phyloP scores from a whole-genome alignment of 2,888 invertebrate genomes.

The Xylota segnis region DNA sequence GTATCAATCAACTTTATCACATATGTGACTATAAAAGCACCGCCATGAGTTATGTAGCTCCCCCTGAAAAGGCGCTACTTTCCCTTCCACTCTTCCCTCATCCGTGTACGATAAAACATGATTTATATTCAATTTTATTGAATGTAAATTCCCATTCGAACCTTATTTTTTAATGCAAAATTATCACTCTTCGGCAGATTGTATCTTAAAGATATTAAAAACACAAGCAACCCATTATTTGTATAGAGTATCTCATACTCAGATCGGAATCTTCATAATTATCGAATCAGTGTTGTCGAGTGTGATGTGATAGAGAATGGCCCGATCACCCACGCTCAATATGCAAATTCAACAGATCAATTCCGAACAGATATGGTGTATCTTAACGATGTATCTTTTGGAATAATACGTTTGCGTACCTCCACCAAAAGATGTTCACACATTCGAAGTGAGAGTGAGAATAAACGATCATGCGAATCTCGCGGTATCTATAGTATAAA shows the following conservation, averaged over 20 bases:
- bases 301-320: neutral
- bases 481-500: constrained; percentile 47
- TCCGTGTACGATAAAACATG: neutral
- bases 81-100: neutral
- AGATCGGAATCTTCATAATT: constrained; percentile 52
- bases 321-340: constrained; percentile 48
- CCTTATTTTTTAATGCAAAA: constrained; percentile 49
- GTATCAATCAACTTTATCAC: no score
- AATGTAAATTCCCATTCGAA: constrained; percentile 11
- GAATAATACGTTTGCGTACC: neutral
- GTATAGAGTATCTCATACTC: neutral
- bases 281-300: constrained; percentile 28
- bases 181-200: constrained; percentile 26
- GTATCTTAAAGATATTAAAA: constrained; percentile 12
- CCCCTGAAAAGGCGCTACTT: neutral
- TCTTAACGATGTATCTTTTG: constrained; percentile 45
- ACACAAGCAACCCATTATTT: constrained; percentile 13
- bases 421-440: constrained; percentile 47
- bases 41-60: neutral
- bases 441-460: constrained; percentile 4
- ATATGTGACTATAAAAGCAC: neutral
- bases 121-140: constrained; percentile 30
- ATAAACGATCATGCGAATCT: constrained; percentile 26
- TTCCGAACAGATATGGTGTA: constrained; percentile 32
- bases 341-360: constrained; percentile 57